Conservation (phyloP, 2,888 invertebrate species). For the Drepana falcataria region DNA sequence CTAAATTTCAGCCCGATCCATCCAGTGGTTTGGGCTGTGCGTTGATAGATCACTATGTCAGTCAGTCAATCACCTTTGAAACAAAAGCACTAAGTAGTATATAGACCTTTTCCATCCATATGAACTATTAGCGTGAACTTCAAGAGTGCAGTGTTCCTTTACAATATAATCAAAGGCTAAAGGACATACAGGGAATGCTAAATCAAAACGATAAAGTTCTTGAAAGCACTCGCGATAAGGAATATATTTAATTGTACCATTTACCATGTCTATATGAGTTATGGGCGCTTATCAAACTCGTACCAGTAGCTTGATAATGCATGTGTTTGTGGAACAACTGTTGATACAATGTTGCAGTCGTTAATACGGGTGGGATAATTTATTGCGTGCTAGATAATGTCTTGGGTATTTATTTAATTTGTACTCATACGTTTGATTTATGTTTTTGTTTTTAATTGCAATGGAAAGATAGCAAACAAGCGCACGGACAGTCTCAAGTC, state of each 20-base stretch:
- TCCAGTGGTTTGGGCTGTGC: no score
- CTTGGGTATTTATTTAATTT: neutral
- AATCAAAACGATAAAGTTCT: slow-evolving; percentile 31
- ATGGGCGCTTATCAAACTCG: neutral
- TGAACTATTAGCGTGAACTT: neutral
- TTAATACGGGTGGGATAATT: neutral
- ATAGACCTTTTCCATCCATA: no score
- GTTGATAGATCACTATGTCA: no score
- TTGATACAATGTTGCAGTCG: neutral
- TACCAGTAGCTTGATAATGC: slow-evolving; percentile 9
- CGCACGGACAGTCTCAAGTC: no score
- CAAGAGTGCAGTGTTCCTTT: neutral
- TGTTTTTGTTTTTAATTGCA: no score
- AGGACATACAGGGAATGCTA: neutral
- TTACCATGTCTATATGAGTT: slow-evolving; percentile 16
- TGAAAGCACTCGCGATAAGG: slow-evolving; percentile 50
- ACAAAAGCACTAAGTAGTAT: no score
- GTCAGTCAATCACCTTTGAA: no score
- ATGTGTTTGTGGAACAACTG: neutral
- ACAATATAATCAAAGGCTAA: neutral
- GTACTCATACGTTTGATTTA: no score
- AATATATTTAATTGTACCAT: slow-evolving; percentile 53
- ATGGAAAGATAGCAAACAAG: no score
- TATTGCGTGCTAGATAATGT: no score
- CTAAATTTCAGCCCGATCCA: no score